Evolutionary conservation across 1,140 invertebrate species (phyloP).

Genomic region (Drosophila cardini): DNA sequence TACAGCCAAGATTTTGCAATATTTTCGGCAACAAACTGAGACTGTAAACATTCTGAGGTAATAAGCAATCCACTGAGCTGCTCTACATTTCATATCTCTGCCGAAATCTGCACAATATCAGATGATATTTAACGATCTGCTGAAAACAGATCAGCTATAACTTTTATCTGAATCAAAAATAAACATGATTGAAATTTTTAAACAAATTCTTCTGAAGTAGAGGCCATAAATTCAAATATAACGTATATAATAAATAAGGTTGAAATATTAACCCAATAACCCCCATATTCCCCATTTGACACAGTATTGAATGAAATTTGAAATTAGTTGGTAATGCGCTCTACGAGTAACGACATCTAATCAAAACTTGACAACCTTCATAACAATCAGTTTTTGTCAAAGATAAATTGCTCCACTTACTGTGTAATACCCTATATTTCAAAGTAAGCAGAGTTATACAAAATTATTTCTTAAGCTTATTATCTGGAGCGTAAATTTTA

Average conservation of each 20-base stretch:
- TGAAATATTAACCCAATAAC: neutral
- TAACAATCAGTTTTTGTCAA: conserved; percentile 6
- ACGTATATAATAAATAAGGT: neutral
- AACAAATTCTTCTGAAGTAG: too few relatives aligned
- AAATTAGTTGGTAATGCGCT: conserved; percentile 1
- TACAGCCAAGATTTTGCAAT: conserved; percentile 6
- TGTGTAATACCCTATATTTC: neutral
- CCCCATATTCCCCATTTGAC: neutral
- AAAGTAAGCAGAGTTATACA: neutral
- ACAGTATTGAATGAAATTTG: neutral
- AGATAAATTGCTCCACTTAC: neutral
- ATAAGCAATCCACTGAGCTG: conserved; percentile 5
- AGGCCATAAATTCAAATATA: neutral
- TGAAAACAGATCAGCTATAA: neutral
- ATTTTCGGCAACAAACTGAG: neutral
- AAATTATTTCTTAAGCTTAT: neutral
- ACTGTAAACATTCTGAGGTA: conserved; percentile 11
- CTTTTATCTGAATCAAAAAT: neutral
- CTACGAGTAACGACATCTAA: conserved; percentile 2
- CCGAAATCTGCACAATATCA: conserved; percentile 17
- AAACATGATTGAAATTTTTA: neutral
- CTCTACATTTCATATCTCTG: conserved; percentile 6
- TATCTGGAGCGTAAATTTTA: too few relatives aligned
- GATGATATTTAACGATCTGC: conserved; percentile 10
- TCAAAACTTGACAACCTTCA: conserved; percentile 1